Evolutionary conservation across 2,797 vertebrate species (phyloP).

Genomic region (Platyrinchus mystaceus): DNA sequence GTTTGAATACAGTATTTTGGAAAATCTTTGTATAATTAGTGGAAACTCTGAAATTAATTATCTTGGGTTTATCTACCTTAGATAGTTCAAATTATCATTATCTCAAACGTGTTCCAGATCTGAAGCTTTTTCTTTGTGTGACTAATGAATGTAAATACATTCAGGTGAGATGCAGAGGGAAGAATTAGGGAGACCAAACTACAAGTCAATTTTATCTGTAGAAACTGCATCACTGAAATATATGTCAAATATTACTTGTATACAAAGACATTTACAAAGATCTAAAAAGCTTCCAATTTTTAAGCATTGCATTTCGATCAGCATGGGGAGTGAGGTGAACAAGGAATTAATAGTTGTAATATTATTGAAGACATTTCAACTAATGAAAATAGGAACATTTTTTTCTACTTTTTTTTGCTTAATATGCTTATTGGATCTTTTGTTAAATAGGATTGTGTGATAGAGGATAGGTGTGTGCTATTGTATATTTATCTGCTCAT

Average conservation of each 20-base stretch:
- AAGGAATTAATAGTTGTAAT: background rate
- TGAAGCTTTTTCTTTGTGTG: background rate
- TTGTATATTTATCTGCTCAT: background rate
- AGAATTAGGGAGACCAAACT: background rate
- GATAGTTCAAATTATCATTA: background rate
- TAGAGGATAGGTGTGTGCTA: background rate
- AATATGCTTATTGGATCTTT: background rate
- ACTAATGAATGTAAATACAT: background rate
- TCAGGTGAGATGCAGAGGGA: background rate
- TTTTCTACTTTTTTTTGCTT: background rate
- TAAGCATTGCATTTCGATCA: background rate
- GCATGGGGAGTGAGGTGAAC: background rate
- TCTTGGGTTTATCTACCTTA: background rate
- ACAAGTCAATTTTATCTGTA: background rate
- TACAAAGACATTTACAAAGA: background rate
- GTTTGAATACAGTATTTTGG: background rate
- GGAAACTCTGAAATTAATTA: background rate
- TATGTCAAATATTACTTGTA: background rate
- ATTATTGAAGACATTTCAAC: background rate
- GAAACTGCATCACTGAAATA: background rate
- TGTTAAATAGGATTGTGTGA: background rate
- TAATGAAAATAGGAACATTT: background rate
- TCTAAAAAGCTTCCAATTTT: background rate
- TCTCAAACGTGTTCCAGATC: background rate
- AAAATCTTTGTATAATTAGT: background rate